Percentiles rank a stretch among this genome's conserved stretches.
phyloP scores from a whole-genome alignment of 1,140 invertebrate species.

The Meloidogyne chitwoodi region DNA sequence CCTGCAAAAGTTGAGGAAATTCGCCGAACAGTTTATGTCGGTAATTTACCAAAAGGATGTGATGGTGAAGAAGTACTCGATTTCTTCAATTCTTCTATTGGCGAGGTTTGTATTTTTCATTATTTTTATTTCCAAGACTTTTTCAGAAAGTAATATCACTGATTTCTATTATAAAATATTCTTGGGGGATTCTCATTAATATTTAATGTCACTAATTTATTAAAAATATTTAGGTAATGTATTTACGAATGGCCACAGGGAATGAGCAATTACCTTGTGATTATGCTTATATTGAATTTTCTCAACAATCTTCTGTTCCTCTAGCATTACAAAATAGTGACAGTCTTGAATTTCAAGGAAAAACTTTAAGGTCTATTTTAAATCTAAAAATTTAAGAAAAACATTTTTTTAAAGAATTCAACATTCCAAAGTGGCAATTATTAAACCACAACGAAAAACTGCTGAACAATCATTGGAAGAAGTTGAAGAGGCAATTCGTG shows the following conservation, averaged over 20 bases:
- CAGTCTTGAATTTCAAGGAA: slow-evolving; percentile 67
- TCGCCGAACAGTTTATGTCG: slow-evolving; percentile 77
- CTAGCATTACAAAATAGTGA: slow-evolving; percentile 81
- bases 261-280: slow-evolving; percentile 72
- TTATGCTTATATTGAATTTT: slow-evolving; percentile 81
- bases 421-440: slow-evolving; percentile 57
- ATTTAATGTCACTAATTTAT: too few species aligned
- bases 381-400: neutral
- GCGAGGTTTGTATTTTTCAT: slow-evolving; percentile 43
- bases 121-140: neutral
- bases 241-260: slow-evolving; percentile 83
- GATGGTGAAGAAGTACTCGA: slow-evolving; percentile 52
- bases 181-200: too few species aligned
- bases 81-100: slow-evolving; percentile 55
- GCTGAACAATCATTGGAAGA: slow-evolving; percentile 58
- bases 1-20: slow-evolving; percentile 91
- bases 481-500: slow-evolving; percentile 55
- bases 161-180: too few species aligned
- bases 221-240: slow-evolving; percentile 72
- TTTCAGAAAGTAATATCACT: slow-evolving; percentile 13
- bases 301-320: slow-evolving; percentile 81
- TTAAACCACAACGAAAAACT: slow-evolving; percentile 58
- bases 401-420: slow-evolving; percentile 46
- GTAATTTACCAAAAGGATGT: slow-evolving; percentile 64
- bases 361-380: slow-evolving; percentile 62